phyloP scores from a whole-genome alignment of 2,888 invertebrate genomes.

The Pediacus dermestoides region DNA sequence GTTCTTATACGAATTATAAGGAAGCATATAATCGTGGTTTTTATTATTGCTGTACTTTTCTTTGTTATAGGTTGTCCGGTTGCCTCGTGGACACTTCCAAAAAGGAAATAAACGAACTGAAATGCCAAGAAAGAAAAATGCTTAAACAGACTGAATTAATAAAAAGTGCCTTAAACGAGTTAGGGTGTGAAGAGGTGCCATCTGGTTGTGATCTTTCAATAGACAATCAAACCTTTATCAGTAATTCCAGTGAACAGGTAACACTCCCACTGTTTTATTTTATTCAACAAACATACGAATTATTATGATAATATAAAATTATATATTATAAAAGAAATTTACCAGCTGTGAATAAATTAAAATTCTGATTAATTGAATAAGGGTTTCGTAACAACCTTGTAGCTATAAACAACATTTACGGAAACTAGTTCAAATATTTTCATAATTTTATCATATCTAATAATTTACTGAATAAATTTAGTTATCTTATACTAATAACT shows the following conservation, averaged over 20 bases:
- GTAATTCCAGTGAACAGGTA: slow-evolving; percentile 65
- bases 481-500: background rate
- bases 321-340: background rate
- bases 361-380: too few relatives aligned
- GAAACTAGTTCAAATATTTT: background rate
- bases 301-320: background rate
- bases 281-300: background rate
- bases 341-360: too few relatives aligned
- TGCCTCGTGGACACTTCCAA: slow-evolving; percentile 42
- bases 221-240: slow-evolving; percentile 62
- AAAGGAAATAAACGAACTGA: slow-evolving; percentile 75
- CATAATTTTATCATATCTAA: background rate
- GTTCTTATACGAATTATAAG: too few relatives aligned
- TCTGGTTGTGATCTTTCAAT: slow-evolving; percentile 73
- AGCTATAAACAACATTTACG: background rate
- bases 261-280: slow-evolving; percentile 9
- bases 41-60: background rate
- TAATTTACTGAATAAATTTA: background rate
- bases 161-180: slow-evolving; percentile 76
- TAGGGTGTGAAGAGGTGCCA: slow-evolving; percentile 84
- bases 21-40: background rate
- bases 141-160: slow-evolving; percentile 80
- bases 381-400: background rate
- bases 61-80: slow-evolving; percentile 30
- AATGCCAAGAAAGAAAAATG: slow-evolving; percentile 80